phyloP scores from a whole-genome alignment of 2,797 vertebrate species.

The Pygocentrus nattereri region DNA sequence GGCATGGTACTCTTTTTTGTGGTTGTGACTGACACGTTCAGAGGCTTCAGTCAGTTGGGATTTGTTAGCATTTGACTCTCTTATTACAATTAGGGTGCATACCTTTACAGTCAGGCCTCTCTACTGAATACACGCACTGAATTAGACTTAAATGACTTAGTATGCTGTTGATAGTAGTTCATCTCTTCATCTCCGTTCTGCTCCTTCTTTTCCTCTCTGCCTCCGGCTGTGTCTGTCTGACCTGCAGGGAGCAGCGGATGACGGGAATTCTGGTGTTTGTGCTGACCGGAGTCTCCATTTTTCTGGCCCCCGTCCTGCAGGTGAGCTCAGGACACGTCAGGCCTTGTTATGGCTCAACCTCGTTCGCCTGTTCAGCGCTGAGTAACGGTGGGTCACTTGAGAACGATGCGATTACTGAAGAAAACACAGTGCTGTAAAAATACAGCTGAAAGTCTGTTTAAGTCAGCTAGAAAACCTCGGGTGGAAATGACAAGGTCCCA shows the following conservation, averaged over 20 bases:
- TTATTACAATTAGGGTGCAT: background rate
- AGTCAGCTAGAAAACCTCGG: too few relatives aligned
- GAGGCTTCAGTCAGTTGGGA: background rate
- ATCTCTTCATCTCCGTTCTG: background rate
- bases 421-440: background rate
- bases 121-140: background rate
- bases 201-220: constrained; percentile 13
- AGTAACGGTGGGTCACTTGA: background rate
- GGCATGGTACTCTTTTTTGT: too few relatives aligned
- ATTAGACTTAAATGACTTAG: background rate
- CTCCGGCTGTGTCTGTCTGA: constrained; percentile 8
- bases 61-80: background rate
- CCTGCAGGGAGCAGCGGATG: constrained; percentile 90
- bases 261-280: constrained; percentile 93
- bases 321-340: constrained; percentile 68
- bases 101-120: background rate
- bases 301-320: constrained; percentile 94
- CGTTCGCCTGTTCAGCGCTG: background rate
- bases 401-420: background rate
- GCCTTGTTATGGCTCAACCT: background rate
- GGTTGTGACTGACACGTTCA: too few relatives aligned
- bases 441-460: background rate
- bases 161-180: constrained; percentile 9
- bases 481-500: too few relatives aligned
- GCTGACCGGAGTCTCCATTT: constrained; percentile 94